These are phyloP conservation scores for Drosophila sulfurigaster DNA, from an alignment of 1,140 invertebrate genomes.

Conservation along the genomic window DNA sequence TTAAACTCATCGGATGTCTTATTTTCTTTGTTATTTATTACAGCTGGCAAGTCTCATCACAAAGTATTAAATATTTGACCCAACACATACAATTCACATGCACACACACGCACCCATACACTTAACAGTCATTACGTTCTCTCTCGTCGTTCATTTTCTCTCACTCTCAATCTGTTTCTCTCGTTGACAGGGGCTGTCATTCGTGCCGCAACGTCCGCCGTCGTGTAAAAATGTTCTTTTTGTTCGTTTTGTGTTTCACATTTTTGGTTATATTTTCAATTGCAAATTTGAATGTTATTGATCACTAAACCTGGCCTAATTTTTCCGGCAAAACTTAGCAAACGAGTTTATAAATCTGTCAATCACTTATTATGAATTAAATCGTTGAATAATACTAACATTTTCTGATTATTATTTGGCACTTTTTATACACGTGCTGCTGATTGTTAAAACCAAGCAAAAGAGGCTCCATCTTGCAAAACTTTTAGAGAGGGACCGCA, in stretches of 20 bases:
- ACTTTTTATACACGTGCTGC: constrained; percentile 85
- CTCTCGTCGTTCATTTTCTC: constrained; percentile 29
- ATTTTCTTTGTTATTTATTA: constrained; percentile 47
- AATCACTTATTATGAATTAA: constrained; percentile 51
- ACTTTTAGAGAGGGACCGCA: constrained; percentile 53
- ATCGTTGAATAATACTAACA: constrained; percentile 78
- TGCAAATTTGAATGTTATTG: constrained; percentile 44
- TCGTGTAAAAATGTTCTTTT: constrained; percentile 61
- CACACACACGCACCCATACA: constrained; percentile 37
- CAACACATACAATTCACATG: constrained; percentile 32
- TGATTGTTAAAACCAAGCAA: constrained; percentile 85
- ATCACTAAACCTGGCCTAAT: constrained; percentile 40
- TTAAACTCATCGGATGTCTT: constrained; percentile 13
- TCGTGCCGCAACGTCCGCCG: constrained; percentile 59
- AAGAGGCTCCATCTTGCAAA: constrained; percentile 76
- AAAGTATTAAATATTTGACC: constrained; percentile 50
- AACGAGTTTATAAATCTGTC: constrained; percentile 7
- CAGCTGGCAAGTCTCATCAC: constrained; percentile 15
- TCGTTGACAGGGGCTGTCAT: constrained; percentile 56
- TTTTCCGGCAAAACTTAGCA: constrained; percentile 9
- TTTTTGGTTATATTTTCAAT: constrained; percentile 57
- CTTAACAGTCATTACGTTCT: constrained; percentile 58
- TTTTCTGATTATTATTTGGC: constrained; percentile 84
- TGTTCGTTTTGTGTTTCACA: constrained; percentile 56
- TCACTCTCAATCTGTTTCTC: constrained; percentile 19